These are phyloP conservation scores for Festucalex cinctus DNA, from an alignment of 2,113 vertebrate genomes.

Conservation along the genomic window DNA sequence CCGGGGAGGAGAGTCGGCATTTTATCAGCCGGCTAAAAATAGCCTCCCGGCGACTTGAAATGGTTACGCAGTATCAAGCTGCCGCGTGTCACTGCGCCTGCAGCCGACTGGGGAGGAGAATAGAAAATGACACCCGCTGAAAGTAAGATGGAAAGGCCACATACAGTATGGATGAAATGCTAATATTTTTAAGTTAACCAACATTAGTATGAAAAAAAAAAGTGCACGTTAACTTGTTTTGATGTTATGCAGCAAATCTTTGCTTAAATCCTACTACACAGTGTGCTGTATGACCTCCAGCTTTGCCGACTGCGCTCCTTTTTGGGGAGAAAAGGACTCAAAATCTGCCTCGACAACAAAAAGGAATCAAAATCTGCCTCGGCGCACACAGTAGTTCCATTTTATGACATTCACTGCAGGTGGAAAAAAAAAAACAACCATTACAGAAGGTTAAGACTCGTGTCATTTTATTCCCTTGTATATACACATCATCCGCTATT, in stretches of 20 bases:
- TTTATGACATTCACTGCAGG: not conserved
- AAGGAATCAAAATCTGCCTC: not conserved
- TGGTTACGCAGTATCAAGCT: constrained; percentile 17
- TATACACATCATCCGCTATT: constrained; percentile 57
- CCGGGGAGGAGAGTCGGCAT: constrained; percentile 1
- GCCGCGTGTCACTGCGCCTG: constrained; percentile 12
- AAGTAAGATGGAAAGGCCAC: not conserved
- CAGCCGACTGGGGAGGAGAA: not conserved
- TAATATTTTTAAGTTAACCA: no score
- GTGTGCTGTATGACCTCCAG: constrained; percentile 31
- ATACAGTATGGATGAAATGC: no score
- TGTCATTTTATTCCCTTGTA: constrained; percentile 62
- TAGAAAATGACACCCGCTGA: not conserved
- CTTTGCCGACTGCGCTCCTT: constrained; percentile 33
- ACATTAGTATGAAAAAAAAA: no score
- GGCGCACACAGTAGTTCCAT: not conserved
- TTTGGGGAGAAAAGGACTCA: constrained; percentile 6
- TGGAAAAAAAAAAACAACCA: not conserved
- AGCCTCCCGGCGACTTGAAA: constrained; percentile 21
- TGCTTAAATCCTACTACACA: not conserved
- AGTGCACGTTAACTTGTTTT: no score
- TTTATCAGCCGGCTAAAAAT: constrained; percentile 58
- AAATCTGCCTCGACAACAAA: constrained; percentile 5
- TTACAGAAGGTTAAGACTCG: constrained; percentile 15
- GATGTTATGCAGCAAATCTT: not conserved